Conservation (phyloP, 2,113 vertebrate genomes). For the Anarrhichthys ocellatus region DNA sequence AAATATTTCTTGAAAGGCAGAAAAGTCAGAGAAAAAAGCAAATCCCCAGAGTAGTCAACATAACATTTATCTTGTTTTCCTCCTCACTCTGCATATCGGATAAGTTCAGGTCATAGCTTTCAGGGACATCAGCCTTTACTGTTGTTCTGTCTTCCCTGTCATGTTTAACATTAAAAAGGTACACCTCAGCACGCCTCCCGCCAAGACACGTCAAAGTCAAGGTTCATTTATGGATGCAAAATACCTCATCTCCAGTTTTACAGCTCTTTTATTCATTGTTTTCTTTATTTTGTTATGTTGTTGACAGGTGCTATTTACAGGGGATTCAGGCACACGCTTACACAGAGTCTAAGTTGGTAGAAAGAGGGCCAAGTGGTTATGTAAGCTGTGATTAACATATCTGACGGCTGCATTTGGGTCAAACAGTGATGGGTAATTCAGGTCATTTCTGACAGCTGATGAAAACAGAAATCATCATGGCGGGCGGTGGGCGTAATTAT, state of each 20-base stretch:
- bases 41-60: conserved; percentile 14
- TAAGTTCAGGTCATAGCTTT: conserved; percentile 65
- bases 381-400: conserved; percentile 83
- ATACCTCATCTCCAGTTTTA: conserved; percentile 47
- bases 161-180: conserved; percentile 72
- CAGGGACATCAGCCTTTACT: conserved; percentile 62
- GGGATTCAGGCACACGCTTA: conserved; percentile 23
- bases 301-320: conserved; percentile 72
- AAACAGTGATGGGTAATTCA: conserved; percentile 83
- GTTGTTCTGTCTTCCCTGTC: conserved; percentile 56
- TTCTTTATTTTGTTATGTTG: conserved; percentile 40
- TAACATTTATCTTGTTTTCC: conserved; percentile 41
- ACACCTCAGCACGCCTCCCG: conserved; percentile 49
- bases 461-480: conserved; percentile 82
- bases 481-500: conserved; percentile 78
- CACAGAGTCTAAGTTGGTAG: conserved; percentile 42
- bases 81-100: conserved; percentile 36
- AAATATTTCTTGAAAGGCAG: conserved; percentile 38
- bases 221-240: conserved; percentile 73
- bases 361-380: conserved; percentile 72
- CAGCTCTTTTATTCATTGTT: conserved; percentile 29
- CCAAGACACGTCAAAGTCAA: conserved; percentile 62
- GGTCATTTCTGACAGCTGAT: conserved; percentile 86
- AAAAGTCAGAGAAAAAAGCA: conserved; percentile 12
- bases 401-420: conserved; percentile 83